These are phyloP conservation scores for Diadophis punctatus DNA, from an alignment of 2,113 vertebrate genomes.

Conservation along the genomic window DNA sequence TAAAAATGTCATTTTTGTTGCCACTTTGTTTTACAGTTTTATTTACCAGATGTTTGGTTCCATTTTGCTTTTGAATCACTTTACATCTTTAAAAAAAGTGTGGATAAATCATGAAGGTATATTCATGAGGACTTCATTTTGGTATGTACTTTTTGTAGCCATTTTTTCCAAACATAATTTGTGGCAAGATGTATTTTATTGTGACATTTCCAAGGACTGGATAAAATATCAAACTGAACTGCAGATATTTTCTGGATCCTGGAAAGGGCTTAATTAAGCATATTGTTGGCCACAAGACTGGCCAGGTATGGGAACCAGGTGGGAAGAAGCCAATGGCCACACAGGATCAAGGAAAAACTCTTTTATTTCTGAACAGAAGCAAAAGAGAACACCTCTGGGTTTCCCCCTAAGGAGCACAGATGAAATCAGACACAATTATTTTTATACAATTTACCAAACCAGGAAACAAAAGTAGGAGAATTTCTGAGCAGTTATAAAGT, in stretches of 20 bases:
- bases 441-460: not conserved
- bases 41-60: not conserved
- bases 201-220: not conserved
- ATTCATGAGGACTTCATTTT: not conserved
- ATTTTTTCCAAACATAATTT: not conserved
- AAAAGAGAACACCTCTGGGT: not conserved
- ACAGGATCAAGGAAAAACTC: not conserved
- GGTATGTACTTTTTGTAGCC: not conserved
- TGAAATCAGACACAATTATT: not conserved
- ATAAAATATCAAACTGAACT: not conserved
- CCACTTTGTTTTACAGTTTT: not conserved
- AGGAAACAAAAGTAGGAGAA: not conserved
- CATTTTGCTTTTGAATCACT: not conserved
- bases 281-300: not conserved
- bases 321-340: not conserved
- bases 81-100: not conserved
- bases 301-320: not conserved
- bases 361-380: not conserved
- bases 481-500: not conserved
- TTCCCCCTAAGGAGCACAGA: not conserved
- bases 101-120: not conserved
- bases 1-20: not conserved
- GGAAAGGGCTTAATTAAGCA: not conserved
- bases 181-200: not conserved
- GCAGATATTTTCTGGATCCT: not conserved